Evolutionary conservation across 2,888 invertebrate species (phyloP), one percentile per base, ranked within the genome.

Genomic region (Polymixis flavicincta): DNA sequence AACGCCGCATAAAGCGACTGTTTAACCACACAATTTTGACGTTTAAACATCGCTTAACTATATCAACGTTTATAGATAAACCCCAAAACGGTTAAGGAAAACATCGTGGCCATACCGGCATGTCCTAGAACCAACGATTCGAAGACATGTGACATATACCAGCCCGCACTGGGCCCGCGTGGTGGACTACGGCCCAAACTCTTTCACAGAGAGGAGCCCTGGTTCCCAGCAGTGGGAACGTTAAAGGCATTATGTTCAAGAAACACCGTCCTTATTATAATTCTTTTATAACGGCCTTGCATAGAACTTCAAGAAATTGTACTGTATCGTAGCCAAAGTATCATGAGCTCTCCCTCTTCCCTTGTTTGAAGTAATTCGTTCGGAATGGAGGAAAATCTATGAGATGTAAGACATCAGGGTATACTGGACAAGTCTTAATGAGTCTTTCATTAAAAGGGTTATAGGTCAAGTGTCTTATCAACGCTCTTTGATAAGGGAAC

Each of bases 381-480:
- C 8, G 6, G 5, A 11, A 45, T 19, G 14, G 59, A 66, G 54
- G 74, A 48, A 25, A 17, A 25, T 42, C n/a, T 76, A 57, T 77
- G 54, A 28, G 61, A 54, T 60, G 37, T 50, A 57, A 80, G 65
- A 64, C 89, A n/a, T 90, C 93, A 80, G 48, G 0, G 28, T 87
- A 85, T 22, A 70, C 8, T 93, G 91, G 92, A 57, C 68, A 63
- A 42, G 7, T 81, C 61, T 80, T 91, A 92, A 92, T 90, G 90
- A 91, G 86, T 90, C 89, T 88, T 91, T 91, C 90, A 92, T 93
- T 93, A 85, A 73, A 67, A 71, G 92, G 87, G 92, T 92, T 69
- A 91, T 52, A 91, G 93, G 89, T 91, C 94, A 92, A 94, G 61
- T 89, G 78, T 87, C 88, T 91, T 95, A 95, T 92, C 94, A 85